These are phyloP conservation scores for Eurytemora carolleeae DNA, from an alignment of 1,140 invertebrate species.

Conservation along the genomic window DNA sequence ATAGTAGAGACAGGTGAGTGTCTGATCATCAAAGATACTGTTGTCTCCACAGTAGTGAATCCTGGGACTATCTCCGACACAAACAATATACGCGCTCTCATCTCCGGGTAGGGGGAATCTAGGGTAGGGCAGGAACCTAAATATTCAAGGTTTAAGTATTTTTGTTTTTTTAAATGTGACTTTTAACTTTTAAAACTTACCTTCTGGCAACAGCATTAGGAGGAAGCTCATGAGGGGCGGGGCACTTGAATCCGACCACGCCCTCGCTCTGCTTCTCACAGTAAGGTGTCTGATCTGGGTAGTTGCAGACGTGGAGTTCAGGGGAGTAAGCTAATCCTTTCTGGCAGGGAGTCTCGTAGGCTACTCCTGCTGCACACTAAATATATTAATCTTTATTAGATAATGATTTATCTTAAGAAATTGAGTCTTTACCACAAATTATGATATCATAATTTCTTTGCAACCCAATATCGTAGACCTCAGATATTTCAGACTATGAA, in stretches of 20 bases:
- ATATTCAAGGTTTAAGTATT: not conserved
- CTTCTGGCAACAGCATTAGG: conserved; percentile 14
- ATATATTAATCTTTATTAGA: conserved; percentile 31
- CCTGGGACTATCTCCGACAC: conserved; percentile 6
- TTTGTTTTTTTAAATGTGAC: no score
- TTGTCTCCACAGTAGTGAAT: conserved; percentile 7
- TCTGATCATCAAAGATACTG: conserved; percentile 4
- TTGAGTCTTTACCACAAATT: no score
- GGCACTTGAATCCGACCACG: conserved; percentile 11
- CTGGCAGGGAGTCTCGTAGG: conserved; percentile 54
- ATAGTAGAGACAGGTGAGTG: conserved; percentile 3
- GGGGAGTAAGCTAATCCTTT: conserved; percentile 69
- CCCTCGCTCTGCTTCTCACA: conserved; percentile 6
- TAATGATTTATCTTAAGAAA: no score
- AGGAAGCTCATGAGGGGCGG: conserved; percentile 6
- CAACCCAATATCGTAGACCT: no score
- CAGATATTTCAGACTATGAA: no score
- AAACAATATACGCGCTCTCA: conserved; percentile 7
- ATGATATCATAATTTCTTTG: no score
- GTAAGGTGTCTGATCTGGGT: conserved; percentile 62
- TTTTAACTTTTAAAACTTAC: not conserved
- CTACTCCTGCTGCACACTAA: conserved; percentile 60
- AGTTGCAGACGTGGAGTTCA: conserved; percentile 68
- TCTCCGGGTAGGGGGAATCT: conserved; percentile 7
- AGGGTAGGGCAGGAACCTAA: conserved; percentile 6